A percentile compares a stretch with the other conserved stretches of the same genome.
Conservation (phyloP, 2,888 invertebrate genomes). For the Mimumesa dahlbomi region DNA sequence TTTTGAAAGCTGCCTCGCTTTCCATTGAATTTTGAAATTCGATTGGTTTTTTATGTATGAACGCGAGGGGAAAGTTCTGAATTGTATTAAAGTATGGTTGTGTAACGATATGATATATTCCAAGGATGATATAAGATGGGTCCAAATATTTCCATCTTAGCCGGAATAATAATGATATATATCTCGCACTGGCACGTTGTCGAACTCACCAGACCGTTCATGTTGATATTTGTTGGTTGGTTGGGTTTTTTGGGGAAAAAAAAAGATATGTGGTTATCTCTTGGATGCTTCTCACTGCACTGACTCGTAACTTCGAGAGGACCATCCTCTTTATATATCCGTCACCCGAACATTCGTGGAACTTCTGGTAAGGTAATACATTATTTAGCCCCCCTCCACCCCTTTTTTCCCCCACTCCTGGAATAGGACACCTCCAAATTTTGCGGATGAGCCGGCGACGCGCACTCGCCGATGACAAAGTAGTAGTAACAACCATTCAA, state of each 20-base stretch:
- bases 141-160: background rate
- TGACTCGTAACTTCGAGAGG: conserved; percentile 63
- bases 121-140: background rate
- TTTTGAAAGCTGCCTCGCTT: too few relatives aligned
- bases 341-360: conserved; percentile 68
- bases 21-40: too few relatives aligned
- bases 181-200: background rate
- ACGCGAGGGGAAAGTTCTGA: too few relatives aligned
- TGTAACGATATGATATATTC: background rate
- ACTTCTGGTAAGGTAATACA: conserved; percentile 64
- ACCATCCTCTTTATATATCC: conserved; percentile 73
- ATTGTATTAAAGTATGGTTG: too few relatives aligned
- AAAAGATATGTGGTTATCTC: conserved; percentile 19
- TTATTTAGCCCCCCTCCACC: conserved; percentile 61
- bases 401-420: conserved; percentile 23
- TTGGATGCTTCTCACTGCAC: conserved; percentile 60
- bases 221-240: conserved; percentile 39
- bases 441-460: conserved; percentile 42
- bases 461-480: conserved; percentile 11
- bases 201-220: conserved; percentile 64
- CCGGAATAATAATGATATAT: background rate
- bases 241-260: conserved; percentile 4
- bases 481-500: conserved; percentile 6
- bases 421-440: conserved; percentile 45
- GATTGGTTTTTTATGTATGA: too few relatives aligned